Evolutionary conservation across 2,888 invertebrate species (phyloP), one percentile per base, ranked within the genome.

Genomic region (Drosophila neoperkinsi): DNA sequence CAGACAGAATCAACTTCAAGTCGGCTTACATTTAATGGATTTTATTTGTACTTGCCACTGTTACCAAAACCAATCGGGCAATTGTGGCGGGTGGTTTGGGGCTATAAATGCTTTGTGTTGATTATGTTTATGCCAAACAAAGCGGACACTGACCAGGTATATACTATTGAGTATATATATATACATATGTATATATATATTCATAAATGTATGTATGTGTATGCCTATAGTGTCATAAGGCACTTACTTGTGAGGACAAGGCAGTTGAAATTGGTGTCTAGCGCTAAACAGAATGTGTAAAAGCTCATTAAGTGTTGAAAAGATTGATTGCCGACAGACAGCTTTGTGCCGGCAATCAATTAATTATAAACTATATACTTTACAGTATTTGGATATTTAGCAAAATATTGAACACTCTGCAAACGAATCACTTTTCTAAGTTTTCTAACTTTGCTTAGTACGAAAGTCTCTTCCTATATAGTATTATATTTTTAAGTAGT

Each of bases 21-120:
- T 74, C 88, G 79, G 81, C 88, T 85, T 88, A 85, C 83, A 85
- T 83, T 82, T 88, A 85, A 85, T 85, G 88, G 88, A 88, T 76
- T 85, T 85, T 85, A 88, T 85, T 88, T 85, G 85, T 85, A 85
- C 83, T 85, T 88, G 82, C 85, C 84, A 80, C 84, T 64, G 84
- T 69, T 61, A 52, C 49, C 49, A 50, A 49, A 59, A 11, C 41
- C 38, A 66, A 79, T 61, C 21, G 34, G 34, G 11, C 34, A 46
- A 38, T 18, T 28, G 33, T 10, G 58, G 13, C 53, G 7, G 25
- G 6, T 4, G 25, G 28, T 56, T 11, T 21, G 38, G 1, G 41
- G 9, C 41, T 36, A 25, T 56, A 57, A 60, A 57, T 63, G 74
- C 34, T 60, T 67, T 66, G 57, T 60, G 60, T 66, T 33, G 59